Evolutionary conservation across 2,797 vertebrate species (phyloP), one percentile per base, ranked within the genome.

Genomic region (Morelia viridis): DNA sequence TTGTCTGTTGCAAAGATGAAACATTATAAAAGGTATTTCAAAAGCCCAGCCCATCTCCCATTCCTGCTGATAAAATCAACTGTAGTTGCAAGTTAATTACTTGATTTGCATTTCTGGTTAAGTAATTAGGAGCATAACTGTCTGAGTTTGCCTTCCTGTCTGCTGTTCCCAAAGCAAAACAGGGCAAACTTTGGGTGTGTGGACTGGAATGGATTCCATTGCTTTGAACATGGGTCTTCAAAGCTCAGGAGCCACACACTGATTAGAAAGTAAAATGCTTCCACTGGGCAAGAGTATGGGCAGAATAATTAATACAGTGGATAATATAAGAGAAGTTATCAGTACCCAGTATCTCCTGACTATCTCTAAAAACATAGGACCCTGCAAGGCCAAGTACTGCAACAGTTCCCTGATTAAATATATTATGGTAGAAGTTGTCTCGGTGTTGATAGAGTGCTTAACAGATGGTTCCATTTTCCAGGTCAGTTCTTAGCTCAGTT

Each of bases 91-190:
- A 26, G 41, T 35, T 88, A 88, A 88, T n/a, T 13, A 68, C 53
- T 61, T 90, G 46, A 87, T 93, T 88, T 93, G 76, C 61, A 89
- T 93, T 91, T 91, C 64, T 68, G 41, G 61, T 88, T 58, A 71
- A 68, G 71, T 85, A 85, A 61, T 88, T 89, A 61, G 86, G 26
- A 41, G 19, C 56, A 84, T 85, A 85, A 60, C 31, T 65, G 58
- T 92, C n/a, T 58, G 46, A 92, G 76, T 84, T 89, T 65, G 61
- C 76, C 58, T 89, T 89, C 60, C 60, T 12, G 12, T 65, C 53
- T 35, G 26, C 26, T 60, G 31, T 71, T 91, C 85, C 71, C 68
- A 24, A 31, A 50, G 26, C 35, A 41, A 87, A 88, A 31, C 46
- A 90, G 62, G 2, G 26, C 1, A 56, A 26, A 53, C 2, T 85